A percentile compares a stretch with the other conserved stretches of the same genome.
Conservation (phyloP, 2,113 vertebrate genomes). For the Bungarus multicinctus region DNA sequence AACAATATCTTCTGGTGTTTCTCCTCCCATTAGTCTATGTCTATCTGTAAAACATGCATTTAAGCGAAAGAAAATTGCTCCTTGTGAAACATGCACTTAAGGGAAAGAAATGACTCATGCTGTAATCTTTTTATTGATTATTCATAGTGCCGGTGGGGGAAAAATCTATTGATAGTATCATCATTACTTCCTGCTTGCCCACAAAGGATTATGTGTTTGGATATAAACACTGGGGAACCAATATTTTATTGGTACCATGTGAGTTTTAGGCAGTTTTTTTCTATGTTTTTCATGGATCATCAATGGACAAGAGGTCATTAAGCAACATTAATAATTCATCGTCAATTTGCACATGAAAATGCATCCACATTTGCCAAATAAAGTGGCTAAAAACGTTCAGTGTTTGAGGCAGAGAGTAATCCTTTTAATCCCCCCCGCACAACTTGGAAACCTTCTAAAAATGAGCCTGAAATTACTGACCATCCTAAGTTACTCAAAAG, state of each 20-base stretch:
- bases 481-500: background rate
- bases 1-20: background rate
- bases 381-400: background rate
- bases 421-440: background rate
- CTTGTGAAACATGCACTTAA: background rate
- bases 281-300: conserved; percentile 19
- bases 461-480: background rate
- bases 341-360: conserved; percentile 26
- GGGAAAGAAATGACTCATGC: conserved; percentile 37
- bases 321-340: background rate
- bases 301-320: conserved; percentile 17
- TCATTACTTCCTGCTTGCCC: conserved; percentile 39
- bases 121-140: conserved; percentile 48
- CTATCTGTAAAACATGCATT: background rate
- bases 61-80: background rate
- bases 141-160: conserved; percentile 17
- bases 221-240: conserved; percentile 24
- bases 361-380: conserved; percentile 14
- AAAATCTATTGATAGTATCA: conserved; percentile 29
- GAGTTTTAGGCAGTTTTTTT: background rate
- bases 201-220: conserved; percentile 33
- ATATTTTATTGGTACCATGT: background rate
- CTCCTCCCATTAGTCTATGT: background rate
- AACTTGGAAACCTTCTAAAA: background rate
- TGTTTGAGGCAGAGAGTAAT: background rate